Conservation (phyloP, 2,113 vertebrate genomes). For the Callithrix jacchus region DNA sequence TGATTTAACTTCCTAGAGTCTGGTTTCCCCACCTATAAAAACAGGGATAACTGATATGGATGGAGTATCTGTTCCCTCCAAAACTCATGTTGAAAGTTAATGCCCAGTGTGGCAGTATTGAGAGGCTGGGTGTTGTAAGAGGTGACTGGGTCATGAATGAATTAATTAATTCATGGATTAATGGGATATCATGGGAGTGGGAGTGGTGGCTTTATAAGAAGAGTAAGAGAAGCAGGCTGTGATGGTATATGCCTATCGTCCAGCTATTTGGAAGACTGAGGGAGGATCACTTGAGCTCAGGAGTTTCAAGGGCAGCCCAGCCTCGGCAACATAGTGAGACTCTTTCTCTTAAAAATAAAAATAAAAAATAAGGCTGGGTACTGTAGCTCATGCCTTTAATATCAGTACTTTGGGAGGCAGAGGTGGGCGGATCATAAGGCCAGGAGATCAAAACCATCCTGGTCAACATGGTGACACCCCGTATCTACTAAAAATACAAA, state of each 20-base stretch:
- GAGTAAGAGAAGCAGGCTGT: background rate
- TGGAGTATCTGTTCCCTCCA: background rate
- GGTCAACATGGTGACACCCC: too few species aligned
- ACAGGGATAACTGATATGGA: background rate
- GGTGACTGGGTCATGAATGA: background rate
- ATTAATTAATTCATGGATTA: background rate
- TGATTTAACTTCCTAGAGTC: background rate
- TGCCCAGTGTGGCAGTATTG: background rate
- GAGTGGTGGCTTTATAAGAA: background rate
- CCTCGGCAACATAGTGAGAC: background rate
- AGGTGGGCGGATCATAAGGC: too few species aligned
- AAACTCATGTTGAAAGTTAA: background rate
- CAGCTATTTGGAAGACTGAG: background rate
- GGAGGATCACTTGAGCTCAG: background rate
- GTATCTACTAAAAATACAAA: too few species aligned
- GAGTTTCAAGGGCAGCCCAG: background rate
- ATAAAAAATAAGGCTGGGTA: background rate
- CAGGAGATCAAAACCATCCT: too few species aligned
- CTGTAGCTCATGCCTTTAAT: too few species aligned
- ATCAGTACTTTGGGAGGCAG: too few species aligned
- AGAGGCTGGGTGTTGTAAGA: background rate
- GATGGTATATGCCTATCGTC: background rate
- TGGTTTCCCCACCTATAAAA: background rate
- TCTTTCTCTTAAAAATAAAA: background rate
- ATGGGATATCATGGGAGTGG: background rate